Evolutionary conservation across 2,797 vertebrate genomes (phyloP).

Genomic region (Pantherophis vulpinus): DNA sequence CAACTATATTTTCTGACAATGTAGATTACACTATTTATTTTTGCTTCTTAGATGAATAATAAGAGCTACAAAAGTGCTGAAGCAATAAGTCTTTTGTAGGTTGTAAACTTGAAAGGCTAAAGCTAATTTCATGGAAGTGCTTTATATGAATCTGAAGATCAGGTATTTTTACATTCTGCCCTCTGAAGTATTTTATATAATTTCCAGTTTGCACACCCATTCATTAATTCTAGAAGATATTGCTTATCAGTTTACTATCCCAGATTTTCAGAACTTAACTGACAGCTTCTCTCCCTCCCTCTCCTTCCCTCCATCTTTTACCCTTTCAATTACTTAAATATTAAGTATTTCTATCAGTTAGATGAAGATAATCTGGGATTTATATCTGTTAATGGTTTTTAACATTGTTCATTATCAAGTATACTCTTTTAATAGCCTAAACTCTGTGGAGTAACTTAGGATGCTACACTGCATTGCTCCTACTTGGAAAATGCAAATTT

Average conservation of each 20-base stretch:
- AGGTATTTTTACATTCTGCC: not conserved
- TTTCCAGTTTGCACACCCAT: not conserved
- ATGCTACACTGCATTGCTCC: not conserved
- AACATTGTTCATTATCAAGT: slow-evolving; percentile 23
- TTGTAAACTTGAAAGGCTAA: not conserved
- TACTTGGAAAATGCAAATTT: not conserved
- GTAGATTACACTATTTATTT: not conserved
- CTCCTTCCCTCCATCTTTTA: not conserved
- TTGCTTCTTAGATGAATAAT: not conserved
- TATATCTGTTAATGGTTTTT: slow-evolving; percentile 32
- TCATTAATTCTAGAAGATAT: not conserved
- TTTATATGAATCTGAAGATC: not conserved
- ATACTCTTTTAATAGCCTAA: slow-evolving; percentile 34
- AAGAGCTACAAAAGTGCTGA: not conserved
- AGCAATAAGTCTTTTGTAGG: not conserved
- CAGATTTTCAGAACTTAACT: slow-evolving; percentile 38
- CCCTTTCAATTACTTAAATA: not conserved
- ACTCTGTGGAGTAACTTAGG: not conserved
- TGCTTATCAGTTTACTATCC: not conserved
- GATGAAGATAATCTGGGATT: not conserved
- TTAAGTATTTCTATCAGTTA: not conserved
- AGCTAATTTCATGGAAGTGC: not conserved
- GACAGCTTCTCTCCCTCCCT: not conserved
- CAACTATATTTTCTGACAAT: not conserved
- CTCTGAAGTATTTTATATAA: not conserved